Evolutionary conservation across 2,113 vertebrate genomes (phyloP), one percentile per base, ranked within the genome.

Genomic region (Damaliscus lunatus): DNA sequence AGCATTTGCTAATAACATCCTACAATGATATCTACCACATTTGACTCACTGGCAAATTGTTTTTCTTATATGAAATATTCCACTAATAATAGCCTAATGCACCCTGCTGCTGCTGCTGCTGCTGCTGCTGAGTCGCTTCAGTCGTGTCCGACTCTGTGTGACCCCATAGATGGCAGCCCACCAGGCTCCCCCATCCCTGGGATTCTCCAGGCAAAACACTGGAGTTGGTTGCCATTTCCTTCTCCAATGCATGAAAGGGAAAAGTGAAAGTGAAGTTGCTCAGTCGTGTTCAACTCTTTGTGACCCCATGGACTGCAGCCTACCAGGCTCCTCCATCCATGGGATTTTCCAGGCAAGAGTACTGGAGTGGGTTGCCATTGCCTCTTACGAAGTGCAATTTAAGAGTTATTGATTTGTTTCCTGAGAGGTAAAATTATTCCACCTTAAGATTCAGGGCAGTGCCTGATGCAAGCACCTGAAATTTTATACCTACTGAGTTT

Each of bases 401-500:
- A 92, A 92, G 16, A 15, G 33, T 81, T 55, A 95, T 67, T 96
- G 31, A 67, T 86, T 33, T 83, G 27, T 90, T 93, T 67, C 27
- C 19, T 60, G 25, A 90, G 74, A 92, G 19, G 62, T 53, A 94
- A 98, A 94, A 95, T 97, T 90, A 96, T 2, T 1, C 19, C 14
- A 53, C 19, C 62, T 93, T 96, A 96, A 84, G 64, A 92, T 88
- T 92, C 74, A 9, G 92, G 33, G 15, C 23, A 90, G 71, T 78
- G n/a, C 29, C 48, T 92, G 48, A 60, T 88, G 82, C 40, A 96
- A 92, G 93, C 48, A 96, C 36, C 59, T 95, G n/a, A 86, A 97
- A 90, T 86, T 96, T 74, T 96, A 91, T 94, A 50, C 88, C 31
- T 71, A 94, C 48, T 94, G 85, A 7, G 59, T 90, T 84, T 97